Evolutionary conservation across 2,797 vertebrate species (phyloP).

Genomic region (Trachops cirrhosus): DNA sequence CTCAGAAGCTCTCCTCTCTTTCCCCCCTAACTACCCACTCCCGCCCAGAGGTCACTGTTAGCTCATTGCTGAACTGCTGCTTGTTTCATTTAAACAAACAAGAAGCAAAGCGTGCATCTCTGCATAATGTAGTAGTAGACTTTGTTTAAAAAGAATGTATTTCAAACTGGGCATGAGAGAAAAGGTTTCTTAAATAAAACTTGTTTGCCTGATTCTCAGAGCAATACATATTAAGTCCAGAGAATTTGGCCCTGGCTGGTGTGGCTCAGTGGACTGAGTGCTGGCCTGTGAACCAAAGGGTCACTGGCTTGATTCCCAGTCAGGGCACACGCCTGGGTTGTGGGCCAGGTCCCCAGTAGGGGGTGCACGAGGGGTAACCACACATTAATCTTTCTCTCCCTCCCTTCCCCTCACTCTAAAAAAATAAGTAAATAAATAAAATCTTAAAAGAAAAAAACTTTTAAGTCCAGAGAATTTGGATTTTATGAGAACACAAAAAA

Average conservation of each 20-base stretch:
- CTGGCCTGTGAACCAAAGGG: no score
- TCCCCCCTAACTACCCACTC: not conserved
- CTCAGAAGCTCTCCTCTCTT: not conserved
- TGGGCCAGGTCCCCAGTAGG: no score
- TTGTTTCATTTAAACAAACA: not conserved
- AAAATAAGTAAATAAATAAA: no score
- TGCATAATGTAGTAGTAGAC: not conserved
- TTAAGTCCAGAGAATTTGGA: not conserved
- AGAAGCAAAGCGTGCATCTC: not conserved
- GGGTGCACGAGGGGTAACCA: no score
- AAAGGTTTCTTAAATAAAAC: not conserved
- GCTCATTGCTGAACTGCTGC: not conserved
- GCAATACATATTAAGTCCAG: not conserved
- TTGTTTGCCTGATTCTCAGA: not conserved
- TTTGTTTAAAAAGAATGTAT: not conserved
- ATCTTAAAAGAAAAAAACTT: no score
- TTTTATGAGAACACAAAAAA: not conserved
- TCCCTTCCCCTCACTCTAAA: no score
- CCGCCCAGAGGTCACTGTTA: not conserved
- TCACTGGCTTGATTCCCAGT: no score
- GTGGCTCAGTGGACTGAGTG: no score
- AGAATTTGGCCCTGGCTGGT: not conserved
- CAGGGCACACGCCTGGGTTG: no score
- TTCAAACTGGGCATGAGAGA: not conserved
- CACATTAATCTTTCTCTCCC: no score